Evolutionary conservation across 2,797 vertebrate species (phyloP).

Genomic region (Tangara arthus): DNA sequence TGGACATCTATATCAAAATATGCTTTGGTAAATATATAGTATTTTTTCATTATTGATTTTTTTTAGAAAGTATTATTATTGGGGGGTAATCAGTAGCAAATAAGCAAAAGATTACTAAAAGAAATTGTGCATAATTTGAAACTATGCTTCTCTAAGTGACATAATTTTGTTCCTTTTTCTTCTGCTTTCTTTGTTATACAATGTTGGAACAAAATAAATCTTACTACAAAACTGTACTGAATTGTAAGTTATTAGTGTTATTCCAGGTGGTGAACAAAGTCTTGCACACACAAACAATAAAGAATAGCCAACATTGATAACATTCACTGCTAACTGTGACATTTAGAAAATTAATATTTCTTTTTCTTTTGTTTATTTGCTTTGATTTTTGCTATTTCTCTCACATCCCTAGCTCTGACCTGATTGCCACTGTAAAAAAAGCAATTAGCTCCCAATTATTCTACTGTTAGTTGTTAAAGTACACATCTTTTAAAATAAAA

Average conservation of each 20-base stretch:
- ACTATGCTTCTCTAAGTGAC: background rate
- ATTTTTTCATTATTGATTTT: background rate
- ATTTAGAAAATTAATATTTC: background rate
- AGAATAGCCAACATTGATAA: background rate
- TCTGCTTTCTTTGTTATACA: background rate
- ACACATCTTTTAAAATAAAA: background rate
- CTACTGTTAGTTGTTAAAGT: background rate
- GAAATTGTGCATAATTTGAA: background rate
- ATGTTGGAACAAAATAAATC: background rate
- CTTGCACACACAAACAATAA: background rate
- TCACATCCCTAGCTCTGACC: background rate
- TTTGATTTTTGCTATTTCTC: background rate
- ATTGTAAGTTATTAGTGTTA: background rate
- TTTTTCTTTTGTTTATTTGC: background rate
- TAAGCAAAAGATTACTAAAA: background rate
- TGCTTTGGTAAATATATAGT: background rate
- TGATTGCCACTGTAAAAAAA: background rate
- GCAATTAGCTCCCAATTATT: background rate
- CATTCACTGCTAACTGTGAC: background rate
- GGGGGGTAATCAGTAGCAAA: background rate
- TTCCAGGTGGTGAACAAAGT: background rate
- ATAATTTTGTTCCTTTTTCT: background rate
- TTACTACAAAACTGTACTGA: background rate
- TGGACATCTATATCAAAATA: background rate
- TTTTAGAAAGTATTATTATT: background rate